Conservation (phyloP, 2,113 vertebrate genomes). For the Tenebrosternarchus preto region DNA sequence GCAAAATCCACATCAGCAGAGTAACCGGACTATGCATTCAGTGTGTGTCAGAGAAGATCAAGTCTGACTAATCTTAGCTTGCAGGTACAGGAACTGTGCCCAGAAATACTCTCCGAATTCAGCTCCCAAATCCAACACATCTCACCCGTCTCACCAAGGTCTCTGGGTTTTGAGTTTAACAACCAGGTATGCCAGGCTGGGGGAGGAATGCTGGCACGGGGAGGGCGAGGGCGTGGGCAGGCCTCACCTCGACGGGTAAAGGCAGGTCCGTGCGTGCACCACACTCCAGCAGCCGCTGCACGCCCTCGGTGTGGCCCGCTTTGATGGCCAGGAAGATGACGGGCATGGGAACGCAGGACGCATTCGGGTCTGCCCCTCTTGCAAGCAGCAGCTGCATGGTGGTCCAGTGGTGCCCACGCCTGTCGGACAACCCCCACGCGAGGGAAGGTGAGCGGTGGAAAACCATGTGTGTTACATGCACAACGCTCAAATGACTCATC, state of each 20-base stretch:
- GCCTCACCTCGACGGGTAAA: constrained; percentile 72
- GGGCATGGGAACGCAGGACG: constrained; percentile 73
- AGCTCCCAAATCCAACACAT: neutral
- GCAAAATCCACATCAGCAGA: too few species aligned
- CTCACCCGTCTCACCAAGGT: neutral
- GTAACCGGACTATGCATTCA: too few species aligned
- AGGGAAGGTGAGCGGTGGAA: neutral
- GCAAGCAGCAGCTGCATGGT: constrained; percentile 79
- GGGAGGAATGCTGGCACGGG: neutral
- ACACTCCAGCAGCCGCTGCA: constrained; percentile 75
- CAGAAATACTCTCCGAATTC: neutral
- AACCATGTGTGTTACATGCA: neutral
- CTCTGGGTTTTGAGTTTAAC: neutral
- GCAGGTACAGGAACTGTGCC: neutral
- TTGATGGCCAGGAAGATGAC: constrained; percentile 81
- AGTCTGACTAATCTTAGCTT: neutral
- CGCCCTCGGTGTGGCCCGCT: constrained; percentile 73
- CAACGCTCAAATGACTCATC: too few species aligned
- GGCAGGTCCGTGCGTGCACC: constrained; percentile 77
- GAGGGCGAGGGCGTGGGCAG: neutral
- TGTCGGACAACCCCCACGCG: constrained; percentile 50
- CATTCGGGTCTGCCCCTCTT: constrained; percentile 82
- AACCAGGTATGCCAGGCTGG: neutral
- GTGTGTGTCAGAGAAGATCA: neutral
- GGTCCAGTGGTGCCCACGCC: constrained; percentile 66